A percentile compares a stretch with the other conserved stretches of the same genome.
phyloP scores from a whole-genome alignment of 1,140 invertebrate species.

The Danaus plexippus region DNA sequence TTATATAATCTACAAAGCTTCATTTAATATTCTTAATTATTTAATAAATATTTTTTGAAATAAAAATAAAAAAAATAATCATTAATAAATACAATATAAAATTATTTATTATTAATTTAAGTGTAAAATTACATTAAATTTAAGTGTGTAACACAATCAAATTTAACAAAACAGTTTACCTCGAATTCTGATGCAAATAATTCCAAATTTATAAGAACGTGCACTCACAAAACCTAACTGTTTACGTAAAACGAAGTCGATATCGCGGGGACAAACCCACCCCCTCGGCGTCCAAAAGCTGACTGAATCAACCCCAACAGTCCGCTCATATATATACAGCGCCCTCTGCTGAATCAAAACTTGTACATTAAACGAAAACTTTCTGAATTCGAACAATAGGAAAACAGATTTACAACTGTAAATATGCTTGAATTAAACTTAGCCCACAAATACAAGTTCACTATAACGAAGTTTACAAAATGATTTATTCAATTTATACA shows the following conservation, averaged over 20 bases:
- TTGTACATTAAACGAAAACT: slow-evolving; percentile 30
- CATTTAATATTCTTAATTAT: not conserved
- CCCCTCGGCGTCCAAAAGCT: slow-evolving; percentile 6
- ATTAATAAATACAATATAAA: too few relatives aligned
- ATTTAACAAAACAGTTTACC: slow-evolving; percentile 3
- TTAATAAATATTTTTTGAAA: not conserved
- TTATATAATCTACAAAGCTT: too few relatives aligned
- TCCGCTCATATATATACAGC: slow-evolving; percentile 6
- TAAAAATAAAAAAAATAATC: not conserved
- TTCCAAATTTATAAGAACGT: slow-evolving; percentile 13
- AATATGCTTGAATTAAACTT: slow-evolving; percentile 7
- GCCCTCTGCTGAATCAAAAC: slow-evolving; percentile 26
- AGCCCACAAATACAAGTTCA: slow-evolving; percentile 11
- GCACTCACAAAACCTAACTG: slow-evolving; percentile 14
- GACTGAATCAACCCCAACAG: slow-evolving; percentile 15
- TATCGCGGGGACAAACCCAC: slow-evolving; percentile 6
- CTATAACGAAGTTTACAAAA: too few relatives aligned
- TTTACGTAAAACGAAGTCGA: slow-evolving; percentile 12
- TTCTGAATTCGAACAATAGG: slow-evolving; percentile 26
- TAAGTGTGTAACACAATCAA: too few relatives aligned
- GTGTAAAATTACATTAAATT: too few relatives aligned
- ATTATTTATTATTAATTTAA: too few relatives aligned
- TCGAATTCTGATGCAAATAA: slow-evolving; percentile 11
- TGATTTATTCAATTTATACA: too few relatives aligned
- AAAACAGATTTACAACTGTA: slow-evolving; percentile 19